Conservation (phyloP, 2,113 vertebrate genomes). For the Channa maculata region DNA sequence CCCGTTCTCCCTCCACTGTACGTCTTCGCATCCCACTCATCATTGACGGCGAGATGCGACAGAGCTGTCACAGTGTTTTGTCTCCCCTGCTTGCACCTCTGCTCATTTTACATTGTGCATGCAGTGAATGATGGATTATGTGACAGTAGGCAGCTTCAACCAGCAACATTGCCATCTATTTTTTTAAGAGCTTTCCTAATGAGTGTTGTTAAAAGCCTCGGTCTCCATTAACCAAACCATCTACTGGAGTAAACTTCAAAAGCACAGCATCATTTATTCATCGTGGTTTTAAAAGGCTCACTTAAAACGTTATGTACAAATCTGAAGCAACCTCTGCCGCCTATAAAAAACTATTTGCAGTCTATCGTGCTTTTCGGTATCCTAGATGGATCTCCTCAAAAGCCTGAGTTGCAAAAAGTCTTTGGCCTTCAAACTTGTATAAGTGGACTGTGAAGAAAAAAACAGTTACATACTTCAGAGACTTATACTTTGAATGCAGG, state of each 20-base stretch:
- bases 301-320: slow-evolving; percentile 66
- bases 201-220: slow-evolving; percentile 56
- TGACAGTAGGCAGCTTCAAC: slow-evolving; percentile 46
- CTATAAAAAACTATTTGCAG: slow-evolving; percentile 35
- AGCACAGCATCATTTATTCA: slow-evolving; percentile 77
- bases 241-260: slow-evolving; percentile 59
- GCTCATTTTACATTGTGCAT: slow-evolving; percentile 35
- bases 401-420: slow-evolving; percentile 17
- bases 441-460: slow-evolving; percentile 16
- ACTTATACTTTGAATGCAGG: background rate
- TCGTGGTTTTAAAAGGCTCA: slow-evolving; percentile 70
- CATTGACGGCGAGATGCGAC: slow-evolving; percentile 38
- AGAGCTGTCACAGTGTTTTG: slow-evolving; percentile 50
- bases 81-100: slow-evolving; percentile 36
- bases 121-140: slow-evolving; percentile 60
- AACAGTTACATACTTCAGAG: background rate
- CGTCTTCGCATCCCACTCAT: slow-evolving; percentile 39
- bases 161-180: slow-evolving; percentile 47
- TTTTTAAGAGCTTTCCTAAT: slow-evolving; percentile 69
- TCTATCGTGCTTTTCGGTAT: slow-evolving; percentile 29
- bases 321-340: slow-evolving; percentile 47
- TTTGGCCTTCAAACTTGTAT: slow-evolving; percentile 21
- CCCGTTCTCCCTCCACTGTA: slow-evolving; percentile 6
- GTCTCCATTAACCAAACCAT: slow-evolving; percentile 64
- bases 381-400: slow-evolving; percentile 14